phyloP scores from a whole-genome alignment of 2,797 vertebrate genomes.

The Steatocranus sp. region DNA sequence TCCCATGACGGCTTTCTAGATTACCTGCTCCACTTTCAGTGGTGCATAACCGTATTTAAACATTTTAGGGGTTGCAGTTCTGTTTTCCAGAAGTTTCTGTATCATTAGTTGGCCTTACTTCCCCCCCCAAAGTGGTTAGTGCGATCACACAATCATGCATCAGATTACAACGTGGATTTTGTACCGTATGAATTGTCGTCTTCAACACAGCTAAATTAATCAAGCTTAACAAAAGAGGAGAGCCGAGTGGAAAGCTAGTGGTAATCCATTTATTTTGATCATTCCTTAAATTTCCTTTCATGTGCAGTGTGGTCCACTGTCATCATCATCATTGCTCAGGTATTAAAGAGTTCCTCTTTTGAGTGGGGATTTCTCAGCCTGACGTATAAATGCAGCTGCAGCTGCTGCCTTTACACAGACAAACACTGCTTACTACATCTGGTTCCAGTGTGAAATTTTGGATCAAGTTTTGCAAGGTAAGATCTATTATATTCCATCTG shows the following conservation, averaged over 20 bases:
- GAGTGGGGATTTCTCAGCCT: conserved; percentile 30
- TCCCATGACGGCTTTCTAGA: not conserved
- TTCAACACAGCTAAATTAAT: not conserved
- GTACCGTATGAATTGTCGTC: not conserved
- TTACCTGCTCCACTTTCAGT: conserved; percentile 16
- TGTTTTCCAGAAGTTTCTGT: conserved; percentile 22
- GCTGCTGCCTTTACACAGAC: not conserved
- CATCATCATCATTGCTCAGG: not conserved
- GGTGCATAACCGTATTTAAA: not conserved
- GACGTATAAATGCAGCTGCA: conserved; percentile 34
- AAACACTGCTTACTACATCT: not conserved
- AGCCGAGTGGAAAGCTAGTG: not conserved
- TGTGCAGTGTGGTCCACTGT: not conserved
- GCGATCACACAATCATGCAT: not conserved
- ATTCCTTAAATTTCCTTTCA: not conserved
- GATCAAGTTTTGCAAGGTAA: conserved; percentile 41
- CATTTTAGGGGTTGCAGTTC: conserved; percentile 6
- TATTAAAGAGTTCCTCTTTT: conserved; percentile 27
- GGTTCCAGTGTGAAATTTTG: not conserved
- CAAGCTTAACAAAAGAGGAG: not conserved
- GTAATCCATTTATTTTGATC: not conserved
- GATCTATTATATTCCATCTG: not conserved
- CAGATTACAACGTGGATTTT: not conserved
- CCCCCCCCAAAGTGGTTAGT: not conserved
- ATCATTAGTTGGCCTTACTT: not conserved